Evolutionary conservation across 2,113 vertebrate species (phyloP).

Genomic region (Psittacus erithacus): DNA sequence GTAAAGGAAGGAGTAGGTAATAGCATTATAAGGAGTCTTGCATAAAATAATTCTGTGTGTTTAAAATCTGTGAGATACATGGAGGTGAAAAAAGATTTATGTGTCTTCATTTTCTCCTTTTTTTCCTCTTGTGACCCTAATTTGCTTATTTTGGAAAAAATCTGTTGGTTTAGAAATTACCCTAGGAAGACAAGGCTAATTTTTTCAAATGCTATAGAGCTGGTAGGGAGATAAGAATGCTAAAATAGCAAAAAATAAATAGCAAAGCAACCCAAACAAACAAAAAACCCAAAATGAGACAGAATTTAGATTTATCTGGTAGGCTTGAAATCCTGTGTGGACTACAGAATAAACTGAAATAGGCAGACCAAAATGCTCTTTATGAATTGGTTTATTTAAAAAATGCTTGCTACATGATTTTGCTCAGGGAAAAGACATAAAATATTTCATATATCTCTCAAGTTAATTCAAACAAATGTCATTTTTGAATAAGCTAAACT

Average conservation of each 20-base stretch:
- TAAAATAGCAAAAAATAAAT: neutral
- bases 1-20: neutral
- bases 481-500: neutral
- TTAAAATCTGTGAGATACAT: neutral
- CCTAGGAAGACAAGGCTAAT: neutral
- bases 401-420: neutral
- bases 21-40: neutral
- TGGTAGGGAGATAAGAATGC: neutral
- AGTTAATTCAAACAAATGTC: neutral
- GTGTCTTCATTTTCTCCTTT: neutral
- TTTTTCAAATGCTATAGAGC: neutral
- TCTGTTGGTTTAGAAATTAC: neutral
- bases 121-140: neutral
- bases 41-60: neutral
- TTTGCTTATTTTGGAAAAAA: neutral
- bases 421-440: neutral
- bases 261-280: neutral
- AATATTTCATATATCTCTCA: neutral
- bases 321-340: neutral
- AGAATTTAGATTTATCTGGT: neutral
- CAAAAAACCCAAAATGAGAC: neutral
- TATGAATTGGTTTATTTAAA: neutral
- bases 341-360: neutral
- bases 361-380: neutral
- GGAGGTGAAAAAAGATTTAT: neutral